Evolutionary conservation across 1,140 invertebrate species (phyloP).

Genomic region (Eriosoma lanigerum): DNA sequence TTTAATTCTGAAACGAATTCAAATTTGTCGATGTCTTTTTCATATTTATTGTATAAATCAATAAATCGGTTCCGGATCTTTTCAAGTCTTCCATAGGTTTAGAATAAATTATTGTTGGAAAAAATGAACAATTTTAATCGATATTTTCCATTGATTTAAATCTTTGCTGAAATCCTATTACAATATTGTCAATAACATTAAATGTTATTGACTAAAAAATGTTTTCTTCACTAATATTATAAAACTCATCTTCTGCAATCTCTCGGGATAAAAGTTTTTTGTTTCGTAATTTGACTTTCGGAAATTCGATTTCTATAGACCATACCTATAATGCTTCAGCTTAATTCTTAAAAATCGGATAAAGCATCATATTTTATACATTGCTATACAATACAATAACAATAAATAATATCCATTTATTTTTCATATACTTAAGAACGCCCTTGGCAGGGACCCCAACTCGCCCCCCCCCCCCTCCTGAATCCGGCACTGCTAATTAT

Average conservation of each 20-base stretch:
- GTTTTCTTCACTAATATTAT: conserved; percentile 7
- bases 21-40: background rate
- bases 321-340: conserved; percentile 4
- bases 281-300: background rate
- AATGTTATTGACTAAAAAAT: background rate
- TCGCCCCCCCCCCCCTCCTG: no score
- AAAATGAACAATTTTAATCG: conserved; percentile 15
- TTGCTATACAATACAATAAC: no score
- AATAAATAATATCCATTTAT: no score
- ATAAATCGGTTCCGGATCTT: no score
- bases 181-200: conserved; percentile 11
- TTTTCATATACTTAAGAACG: no score
- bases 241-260: conserved; percentile 14
- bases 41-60: conserved; percentile 18
- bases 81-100: no score
- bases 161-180: background rate
- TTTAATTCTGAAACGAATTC: conserved; percentile 15
- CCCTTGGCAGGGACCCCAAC: no score
- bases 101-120: background rate
- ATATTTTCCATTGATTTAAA: no score
- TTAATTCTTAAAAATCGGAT: background rate
- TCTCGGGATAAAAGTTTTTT: conserved; percentile 2
- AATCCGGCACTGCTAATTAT: no score
- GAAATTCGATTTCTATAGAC: conserved; percentile 12
- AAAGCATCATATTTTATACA: conserved; percentile 6